Evolutionary conservation across 2,113 vertebrate genomes (phyloP), one percentile per base, ranked within the genome.

Genomic region (Percina caprodes): DNA sequence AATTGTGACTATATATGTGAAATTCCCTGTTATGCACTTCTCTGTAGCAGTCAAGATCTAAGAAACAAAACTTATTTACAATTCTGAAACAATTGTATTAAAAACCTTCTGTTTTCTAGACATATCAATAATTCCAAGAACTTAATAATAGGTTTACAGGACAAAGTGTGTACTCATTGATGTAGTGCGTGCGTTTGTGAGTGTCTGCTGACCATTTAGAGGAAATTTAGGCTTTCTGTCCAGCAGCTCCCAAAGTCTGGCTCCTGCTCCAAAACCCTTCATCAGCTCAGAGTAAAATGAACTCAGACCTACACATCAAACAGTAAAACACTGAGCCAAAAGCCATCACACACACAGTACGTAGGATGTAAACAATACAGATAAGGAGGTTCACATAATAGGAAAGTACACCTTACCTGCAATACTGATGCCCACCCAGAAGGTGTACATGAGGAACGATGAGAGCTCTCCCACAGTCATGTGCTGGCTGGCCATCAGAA

Each of bases 391-490:
- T 48, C 7, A 19, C 6, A 15, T 6, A 14, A 18, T 1, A 62
- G n/a, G 3, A 18, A 1, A 21, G 33, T 35, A 8, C 26, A 63
- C 16, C 21, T 56, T 95, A 99, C 98, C 98, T 97, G 96, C 95
- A 48, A 99, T 95, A 91, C 98, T 99, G 92, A 99, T 74, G 93
- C 98, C 98, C 67, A 99, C 97, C 98, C 98, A 99, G 94, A 99
- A 97, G 77, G 98, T 96, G 88, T 99, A 99, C 97, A 99, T 97
- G 30, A 99, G 95, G 93, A 99, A 99, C 21, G 97, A 97, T 10
- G 98, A 98, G 72, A 99, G 97, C 91, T 99, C 97, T 52, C 98
- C 98, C 66, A 99, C 95, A 0, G 97, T 99, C 97, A 99, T 97
- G 83, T 97, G 95, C 63, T 98, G 96, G 62, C 79, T 96, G 79